Evolutionary conservation across 2,113 vertebrate genomes (phyloP).

Genomic region (Strix aluco): DNA sequence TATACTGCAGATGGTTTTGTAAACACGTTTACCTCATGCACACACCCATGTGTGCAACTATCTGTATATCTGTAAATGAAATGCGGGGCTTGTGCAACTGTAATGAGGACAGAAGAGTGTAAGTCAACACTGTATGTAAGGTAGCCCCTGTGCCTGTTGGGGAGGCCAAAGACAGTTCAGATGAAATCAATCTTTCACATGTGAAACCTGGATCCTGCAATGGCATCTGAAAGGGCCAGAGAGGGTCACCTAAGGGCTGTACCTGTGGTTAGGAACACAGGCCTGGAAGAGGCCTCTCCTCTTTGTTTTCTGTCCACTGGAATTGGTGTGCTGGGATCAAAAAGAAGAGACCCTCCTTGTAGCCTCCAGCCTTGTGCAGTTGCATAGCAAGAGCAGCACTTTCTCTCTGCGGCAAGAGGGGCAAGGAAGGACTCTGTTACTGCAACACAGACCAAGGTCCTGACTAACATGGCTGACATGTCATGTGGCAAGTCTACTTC

Average conservation of each 20-base stretch:
- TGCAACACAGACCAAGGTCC: neutral
- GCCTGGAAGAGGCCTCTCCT: neutral
- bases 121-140: rapidly evolving
- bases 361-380: neutral
- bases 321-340: neutral
- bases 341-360: neutral
- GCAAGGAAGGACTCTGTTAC: neutral
- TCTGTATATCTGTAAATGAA: neutral
- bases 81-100: neutral
- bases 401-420: no score
- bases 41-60: neutral
- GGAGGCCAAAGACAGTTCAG: neutral
- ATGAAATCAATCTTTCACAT: neutral
- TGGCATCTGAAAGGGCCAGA: neutral
- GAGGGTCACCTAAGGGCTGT: no score
- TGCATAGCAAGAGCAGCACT: neutral
- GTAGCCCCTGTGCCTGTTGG: neutral
- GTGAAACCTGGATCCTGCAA: neutral
- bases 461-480: neutral
- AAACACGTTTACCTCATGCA: neutral
- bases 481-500: neutral
- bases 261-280: neutral
- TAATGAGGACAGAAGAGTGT: neutral
- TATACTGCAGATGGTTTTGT: conserved; percentile 11
- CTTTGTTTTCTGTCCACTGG: neutral